phyloP scores from a whole-genome alignment of 1,140 invertebrate species.

The Euura lappo region DNA sequence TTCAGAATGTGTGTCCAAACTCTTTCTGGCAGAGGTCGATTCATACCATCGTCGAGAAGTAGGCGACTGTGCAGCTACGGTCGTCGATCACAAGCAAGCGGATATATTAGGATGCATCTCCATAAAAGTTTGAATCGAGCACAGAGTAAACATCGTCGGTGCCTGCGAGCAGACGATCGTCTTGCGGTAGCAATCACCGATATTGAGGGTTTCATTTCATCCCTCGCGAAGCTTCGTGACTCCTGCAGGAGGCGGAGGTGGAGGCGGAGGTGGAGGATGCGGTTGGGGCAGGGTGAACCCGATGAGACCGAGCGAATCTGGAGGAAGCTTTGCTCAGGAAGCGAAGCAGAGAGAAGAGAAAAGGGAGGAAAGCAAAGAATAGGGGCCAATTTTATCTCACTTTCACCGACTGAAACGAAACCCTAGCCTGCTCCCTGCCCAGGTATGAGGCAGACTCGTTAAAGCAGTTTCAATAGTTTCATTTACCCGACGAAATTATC shows the following conservation, averaged over 20 bases:
- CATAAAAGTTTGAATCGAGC: constrained; percentile 58
- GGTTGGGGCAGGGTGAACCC: neutral
- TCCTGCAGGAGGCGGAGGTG: constrained; percentile 13
- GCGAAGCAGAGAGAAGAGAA: neutral
- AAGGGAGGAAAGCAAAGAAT: neutral
- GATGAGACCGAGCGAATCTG: constrained; percentile 6
- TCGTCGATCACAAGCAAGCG: constrained; percentile 61
- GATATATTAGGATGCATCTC: constrained; percentile 62
- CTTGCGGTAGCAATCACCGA: constrained; percentile 60
- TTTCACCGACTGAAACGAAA: neutral
- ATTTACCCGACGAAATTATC: no score
- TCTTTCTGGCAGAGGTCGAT: neutral
- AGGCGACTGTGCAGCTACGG: neutral
- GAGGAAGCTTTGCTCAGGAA: neutral
- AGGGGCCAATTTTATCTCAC: constrained; percentile 6
- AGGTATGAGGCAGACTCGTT: no score
- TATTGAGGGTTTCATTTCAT: constrained; percentile 62
- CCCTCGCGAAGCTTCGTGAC: constrained; percentile 26
- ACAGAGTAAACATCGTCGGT: constrained; percentile 54
- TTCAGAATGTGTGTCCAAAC: neutral
- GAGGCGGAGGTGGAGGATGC: constrained; percentile 22
- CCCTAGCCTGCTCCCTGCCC: no score
- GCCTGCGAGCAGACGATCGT: constrained; percentile 38
- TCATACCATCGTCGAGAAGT: no score
- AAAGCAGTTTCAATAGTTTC: no score